Evolutionary conservation across 1,140 invertebrate genomes (phyloP), one percentile per base, ranked within the genome.

Genomic region (Glossosoma conforme): DNA sequence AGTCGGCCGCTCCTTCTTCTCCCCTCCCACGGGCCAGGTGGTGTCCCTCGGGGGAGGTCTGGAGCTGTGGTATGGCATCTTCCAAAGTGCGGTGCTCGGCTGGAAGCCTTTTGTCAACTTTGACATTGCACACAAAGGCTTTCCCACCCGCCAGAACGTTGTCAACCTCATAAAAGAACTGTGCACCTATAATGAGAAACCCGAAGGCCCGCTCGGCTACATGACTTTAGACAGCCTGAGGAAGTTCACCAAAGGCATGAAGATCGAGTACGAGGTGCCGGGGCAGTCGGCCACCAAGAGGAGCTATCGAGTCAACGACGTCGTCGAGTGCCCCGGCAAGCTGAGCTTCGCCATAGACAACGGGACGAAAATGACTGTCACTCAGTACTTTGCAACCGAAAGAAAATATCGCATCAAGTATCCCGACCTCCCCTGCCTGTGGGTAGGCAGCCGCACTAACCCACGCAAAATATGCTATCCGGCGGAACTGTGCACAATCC

Each of bases 31-130:
- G 2, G 61, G 63, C 0, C 58, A 57, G 2, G 30, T 63, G 0
- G 40, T 74, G 2, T 59, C 77, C 17, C 61, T 89, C 1, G 70
- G 77, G 0, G 77, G 74, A 42, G 85, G 86, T 0, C 69, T 84
- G 52, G 81, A 87, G 62, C 69, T 88, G 53, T 53, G 51, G 54
- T 49, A 79, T 32, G 87, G 88, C 0, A 68, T 85, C 33, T 91
- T 84, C 64, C 84, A 87, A 60, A 84, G 84, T 1, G 81, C 83
- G 0, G 77, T 88, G 52, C 68, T 88, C 32, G 86, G 86, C 0
- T 84, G 83, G 66, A 78, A 74, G 54, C 78, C 86, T 0, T 85
- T 74, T 56, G 64, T 91, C 2, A 91, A 91, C 65, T 73, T 90
- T 22, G 87, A 91, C 67, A 84, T 52, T 30, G 44, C 56, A 4